These are phyloP conservation scores for Hypotaenidia okinawae DNA, from an alignment of 2,797 vertebrate genomes.

Conservation along the genomic window DNA sequence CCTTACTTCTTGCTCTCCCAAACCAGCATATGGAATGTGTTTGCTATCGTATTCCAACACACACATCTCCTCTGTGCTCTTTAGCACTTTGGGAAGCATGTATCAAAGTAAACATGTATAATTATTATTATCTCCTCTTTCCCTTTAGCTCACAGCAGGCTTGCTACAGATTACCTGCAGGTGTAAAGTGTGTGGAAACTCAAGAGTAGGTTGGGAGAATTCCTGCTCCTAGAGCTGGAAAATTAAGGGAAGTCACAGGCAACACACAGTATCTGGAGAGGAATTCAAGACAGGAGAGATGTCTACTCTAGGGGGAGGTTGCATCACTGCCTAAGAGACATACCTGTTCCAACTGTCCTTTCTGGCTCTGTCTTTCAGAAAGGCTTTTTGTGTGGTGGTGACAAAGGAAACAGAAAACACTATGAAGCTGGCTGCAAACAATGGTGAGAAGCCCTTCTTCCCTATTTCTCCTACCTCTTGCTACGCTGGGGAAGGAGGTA, in stretches of 20 bases:
- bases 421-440: neutral
- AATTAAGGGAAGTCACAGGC: neutral
- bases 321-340: neutral
- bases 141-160: neutral
- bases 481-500: neutral
- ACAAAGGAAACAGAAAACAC: conserved; percentile 2
- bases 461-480: neutral
- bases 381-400: neutral
- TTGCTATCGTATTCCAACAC: neutral
- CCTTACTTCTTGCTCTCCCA: neutral
- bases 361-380: neutral
- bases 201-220: neutral
- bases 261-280: neutral
- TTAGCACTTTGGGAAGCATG: neutral
- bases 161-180: neutral
- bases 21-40: neutral
- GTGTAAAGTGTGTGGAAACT: neutral
- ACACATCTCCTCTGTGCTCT: neutral
- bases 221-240: neutral
- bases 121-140: neutral
- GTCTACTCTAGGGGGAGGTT: neutral
- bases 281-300: neutral
- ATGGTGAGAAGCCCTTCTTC: neutral
- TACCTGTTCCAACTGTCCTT: conserved; percentile 4
- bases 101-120: neutral